Evolutionary conservation across 2,113 vertebrate species (phyloP), one percentile per base, ranked within the genome.

Genomic region (Odontesthes bonariensis): DNA sequence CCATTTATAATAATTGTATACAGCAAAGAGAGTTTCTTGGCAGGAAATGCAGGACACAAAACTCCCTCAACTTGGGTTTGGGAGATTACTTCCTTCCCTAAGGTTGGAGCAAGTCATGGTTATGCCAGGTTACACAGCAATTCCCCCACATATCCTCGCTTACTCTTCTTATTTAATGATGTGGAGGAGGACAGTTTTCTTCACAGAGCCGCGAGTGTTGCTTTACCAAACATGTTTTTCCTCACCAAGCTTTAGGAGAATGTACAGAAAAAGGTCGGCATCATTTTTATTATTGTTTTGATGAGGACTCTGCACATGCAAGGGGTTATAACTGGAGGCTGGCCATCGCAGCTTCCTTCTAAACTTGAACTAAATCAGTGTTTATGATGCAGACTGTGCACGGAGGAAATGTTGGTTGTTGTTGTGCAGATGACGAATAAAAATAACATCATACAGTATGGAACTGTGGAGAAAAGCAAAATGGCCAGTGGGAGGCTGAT

Each of bases 151-250:
- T 56, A 63, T 73, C 75, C 73, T 79, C 23, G 65, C 76, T 60
- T 60, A 66, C 68, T 67, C 67, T 65, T 86, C 80, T 47, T 46
- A 69, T 89, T 88, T 89, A 89, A 89, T 82, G 80, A 89, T 85
- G 86, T 74, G 71, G 86, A 88, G 86, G 87, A 82, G 89, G 89
- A 89, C 75, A 82, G 82, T 66, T 82, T 73, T 73, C 71, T 79
- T 69, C 63, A 69, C 60, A 76, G 63, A 74, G 31, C 57, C 40
- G 64, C 16, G 46, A 51, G 49, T 42, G 52, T 33, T 61, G 75
- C 19, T 69, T 62, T 71, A 73, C 11, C 42, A 56, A 46, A 66
- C n/a, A 40, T 54, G 72, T 69, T 81, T 82, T 77, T n/a, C 27
- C 27, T 27, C 22, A 63, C 27, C 10, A 46, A 46, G 35, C 73